These are phyloP conservation scores for Butorides virescens DNA, from an alignment of 2,113 vertebrate species.

Conservation along the genomic window DNA sequence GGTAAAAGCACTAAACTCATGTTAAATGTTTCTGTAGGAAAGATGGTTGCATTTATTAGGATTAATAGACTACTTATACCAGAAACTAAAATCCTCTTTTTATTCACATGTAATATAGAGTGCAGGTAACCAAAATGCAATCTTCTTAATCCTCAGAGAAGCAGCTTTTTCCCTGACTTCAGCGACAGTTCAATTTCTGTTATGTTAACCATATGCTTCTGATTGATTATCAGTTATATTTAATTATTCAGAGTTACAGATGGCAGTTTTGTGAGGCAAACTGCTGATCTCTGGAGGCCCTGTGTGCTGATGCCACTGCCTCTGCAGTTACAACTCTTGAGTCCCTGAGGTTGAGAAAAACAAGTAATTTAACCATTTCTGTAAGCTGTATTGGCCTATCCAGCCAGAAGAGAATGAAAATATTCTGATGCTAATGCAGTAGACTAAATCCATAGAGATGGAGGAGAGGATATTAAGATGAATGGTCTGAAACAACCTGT, in stretches of 20 bases:
- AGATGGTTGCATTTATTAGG: conserved; percentile 53
- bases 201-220: conserved; percentile 66
- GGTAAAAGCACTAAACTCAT: conserved; percentile 40
- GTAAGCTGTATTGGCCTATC: background rate
- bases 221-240: conserved; percentile 67
- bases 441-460: background rate
- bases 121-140: conserved; percentile 61
- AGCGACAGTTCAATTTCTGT: conserved; percentile 66
- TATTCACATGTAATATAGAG: conserved; percentile 44
- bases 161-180: conserved; percentile 64
- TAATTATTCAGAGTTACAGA: conserved; percentile 66
- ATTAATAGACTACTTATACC: conserved; percentile 60
- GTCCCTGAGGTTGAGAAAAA: background rate
- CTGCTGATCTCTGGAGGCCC: conserved; percentile 40
- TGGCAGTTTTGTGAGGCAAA: conserved; percentile 57
- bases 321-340: background rate
- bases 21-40: conserved; percentile 53
- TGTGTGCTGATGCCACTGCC: background rate
- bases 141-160: conserved; percentile 54
- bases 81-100: conserved; percentile 47
- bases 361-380: background rate
- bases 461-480: background rate
- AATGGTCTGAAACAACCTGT: background rate
- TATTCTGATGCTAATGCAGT: background rate
- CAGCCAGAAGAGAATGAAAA: background rate